Evolutionary conservation across 2,113 vertebrate genomes (phyloP), one percentile per base, ranked within the genome.

Genomic region (Passer montanus): DNA sequence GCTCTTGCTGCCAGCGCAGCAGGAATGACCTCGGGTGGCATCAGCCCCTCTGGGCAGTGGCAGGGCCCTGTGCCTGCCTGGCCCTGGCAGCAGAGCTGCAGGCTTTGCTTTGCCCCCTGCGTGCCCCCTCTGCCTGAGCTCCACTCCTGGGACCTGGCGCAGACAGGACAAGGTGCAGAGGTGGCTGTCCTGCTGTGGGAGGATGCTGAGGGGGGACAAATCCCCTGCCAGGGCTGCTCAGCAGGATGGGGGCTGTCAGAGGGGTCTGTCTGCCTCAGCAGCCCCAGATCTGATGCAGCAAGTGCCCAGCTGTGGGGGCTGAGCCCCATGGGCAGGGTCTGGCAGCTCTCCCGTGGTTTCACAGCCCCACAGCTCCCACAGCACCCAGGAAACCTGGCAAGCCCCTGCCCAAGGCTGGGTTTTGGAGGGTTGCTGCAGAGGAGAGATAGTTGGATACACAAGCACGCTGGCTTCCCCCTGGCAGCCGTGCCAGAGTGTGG

Each of bases 1-100:
- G n/a, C 50, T 27, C 28, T 44, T 0, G 0, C 31, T 0, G 0
- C 15, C 74, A 59, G 69, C 2, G 0, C 21, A 31, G 79, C 44
- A 55, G 55, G 35, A 63, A 14, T 0, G 30, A 58, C 18, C 23
- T 35, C 9, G 7, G 6, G 16, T 20, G 60, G 50, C 87, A 81
- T 14, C 59, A 7, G n/a, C 37, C 52, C 41, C 43, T 12, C 14
- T 1, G 9, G 9, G 53, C 53, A n/a, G 63, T 1, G 2, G 9
- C 41, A 44, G 58, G 9, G 33, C 39, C 55, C 73, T 46, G 28
- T 27, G 19, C 35, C 70, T 19, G 3, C 52, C n/a, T 22, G 44
- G 13, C 22, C 22, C 28, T 30, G 35, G 31, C 59, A 93, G 69
- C 39, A 77, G 69, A 44, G 19, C 9, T 14, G 13, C 6, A 3